Conservation (phyloP, 2,797 vertebrate genomes). For the Enteromius thamalakanensis region DNA sequence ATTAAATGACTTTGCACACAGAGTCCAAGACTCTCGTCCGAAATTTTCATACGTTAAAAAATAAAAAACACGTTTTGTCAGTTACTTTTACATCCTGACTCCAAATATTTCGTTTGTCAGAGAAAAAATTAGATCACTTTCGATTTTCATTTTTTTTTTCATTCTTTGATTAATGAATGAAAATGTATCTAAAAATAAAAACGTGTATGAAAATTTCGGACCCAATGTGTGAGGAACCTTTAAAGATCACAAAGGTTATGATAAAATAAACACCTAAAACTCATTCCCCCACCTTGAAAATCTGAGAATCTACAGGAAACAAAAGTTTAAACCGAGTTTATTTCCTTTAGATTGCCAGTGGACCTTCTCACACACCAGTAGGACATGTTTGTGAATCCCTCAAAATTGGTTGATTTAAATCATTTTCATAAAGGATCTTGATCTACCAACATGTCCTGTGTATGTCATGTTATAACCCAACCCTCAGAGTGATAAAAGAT, state of each 20-base stretch:
- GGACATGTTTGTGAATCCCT: neutral
- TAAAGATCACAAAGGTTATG: neutral
- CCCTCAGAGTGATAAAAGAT: slow-evolving; percentile 11
- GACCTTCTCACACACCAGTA: neutral
- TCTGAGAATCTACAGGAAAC: slow-evolving; percentile 2
- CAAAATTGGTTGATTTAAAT: neutral
- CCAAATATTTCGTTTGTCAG: too few relatives aligned
- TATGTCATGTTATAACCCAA: neutral
- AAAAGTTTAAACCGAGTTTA: neutral
- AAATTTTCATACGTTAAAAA: too few relatives aligned
- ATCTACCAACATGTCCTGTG: neutral
- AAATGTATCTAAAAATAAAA: too few relatives aligned
- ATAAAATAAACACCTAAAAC: neutral
- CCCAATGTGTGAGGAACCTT: too few relatives aligned
- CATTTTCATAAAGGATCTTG: neutral
- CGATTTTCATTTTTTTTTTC: too few relatives aligned
- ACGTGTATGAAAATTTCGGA: too few relatives aligned
- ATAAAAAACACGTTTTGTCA: too few relatives aligned
- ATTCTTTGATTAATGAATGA: too few relatives aligned
- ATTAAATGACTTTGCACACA: neutral
- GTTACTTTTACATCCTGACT: too few relatives aligned
- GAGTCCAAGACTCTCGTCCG: too few relatives aligned
- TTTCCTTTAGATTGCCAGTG: slow-evolving; percentile 15
- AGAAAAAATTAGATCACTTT: too few relatives aligned
- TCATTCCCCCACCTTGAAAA: neutral